These are phyloP conservation scores for Homarus gammarus DNA, from an alignment of 2,888 invertebrate genomes.

Conservation along the genomic window DNA sequence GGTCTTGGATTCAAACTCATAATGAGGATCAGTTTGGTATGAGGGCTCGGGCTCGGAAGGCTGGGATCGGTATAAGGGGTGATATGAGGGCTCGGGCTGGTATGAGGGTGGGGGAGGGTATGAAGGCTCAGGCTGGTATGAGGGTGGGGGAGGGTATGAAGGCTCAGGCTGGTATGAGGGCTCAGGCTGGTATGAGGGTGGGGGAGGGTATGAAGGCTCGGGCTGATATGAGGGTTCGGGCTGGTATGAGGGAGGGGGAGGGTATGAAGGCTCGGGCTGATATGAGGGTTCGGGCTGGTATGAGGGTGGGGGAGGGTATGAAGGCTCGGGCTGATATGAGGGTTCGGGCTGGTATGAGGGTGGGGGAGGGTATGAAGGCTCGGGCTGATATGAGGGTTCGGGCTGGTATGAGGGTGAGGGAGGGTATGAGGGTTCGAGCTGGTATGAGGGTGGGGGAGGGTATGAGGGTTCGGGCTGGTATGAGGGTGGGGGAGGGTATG, in stretches of 20 bases:
- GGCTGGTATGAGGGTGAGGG: not conserved
- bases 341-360: not conserved
- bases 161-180: not conserved
- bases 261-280: not conserved
- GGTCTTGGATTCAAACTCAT: not conserved
- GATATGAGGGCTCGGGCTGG: not conserved
- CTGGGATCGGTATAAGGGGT: not conserved
- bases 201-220: not conserved
- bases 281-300: not conserved
- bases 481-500: not conserved
- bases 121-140: not conserved
- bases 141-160: too few species aligned
- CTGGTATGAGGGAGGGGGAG: not conserved
- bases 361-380: slow-evolving; percentile 35
- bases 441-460: too few species aligned
- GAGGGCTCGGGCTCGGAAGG: not conserved
- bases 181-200: not conserved
- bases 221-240: not conserved
- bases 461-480: not conserved
- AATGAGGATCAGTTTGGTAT: not conserved
- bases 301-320: not conserved
- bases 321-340: not conserved
- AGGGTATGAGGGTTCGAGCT: not conserved
- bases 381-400: not conserved
- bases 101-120: not conserved